Evolutionary conservation across 2,113 vertebrate genomes (phyloP).

Genomic region (Neogale vison): DNA sequence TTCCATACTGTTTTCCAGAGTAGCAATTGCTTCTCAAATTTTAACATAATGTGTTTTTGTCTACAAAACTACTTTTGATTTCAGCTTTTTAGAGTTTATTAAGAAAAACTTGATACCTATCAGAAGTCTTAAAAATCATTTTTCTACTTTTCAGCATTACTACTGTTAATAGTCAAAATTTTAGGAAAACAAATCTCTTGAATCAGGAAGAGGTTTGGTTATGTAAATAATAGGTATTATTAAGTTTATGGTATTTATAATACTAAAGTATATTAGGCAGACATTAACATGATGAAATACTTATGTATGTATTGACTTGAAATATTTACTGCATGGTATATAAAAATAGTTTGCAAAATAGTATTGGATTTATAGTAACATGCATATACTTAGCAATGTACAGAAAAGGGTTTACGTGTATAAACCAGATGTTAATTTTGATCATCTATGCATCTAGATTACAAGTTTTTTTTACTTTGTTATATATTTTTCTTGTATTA

Average conservation of each 20-base stretch:
- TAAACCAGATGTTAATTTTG: not conserved
- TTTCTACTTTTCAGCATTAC: not conserved
- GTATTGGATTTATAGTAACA: not conserved
- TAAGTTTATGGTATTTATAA: not conserved
- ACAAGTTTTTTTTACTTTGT: not conserved
- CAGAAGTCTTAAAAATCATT: slow-evolving; percentile 18
- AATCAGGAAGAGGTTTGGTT: not conserved
- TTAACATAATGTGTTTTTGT: not conserved
- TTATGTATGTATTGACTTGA: not conserved
- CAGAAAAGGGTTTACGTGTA: not conserved
- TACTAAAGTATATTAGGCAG: not conserved
- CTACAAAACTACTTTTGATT: not conserved
- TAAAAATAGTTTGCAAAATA: slow-evolving; percentile 39
- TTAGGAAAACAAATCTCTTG: not conserved
- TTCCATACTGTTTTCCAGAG: not conserved
- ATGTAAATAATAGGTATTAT: not conserved
- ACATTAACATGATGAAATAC: not conserved
- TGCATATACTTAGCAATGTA: not conserved
- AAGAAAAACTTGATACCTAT: not conserved
- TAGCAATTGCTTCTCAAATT: slow-evolving; percentile 31
- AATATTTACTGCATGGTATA: not conserved
- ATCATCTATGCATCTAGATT: not conserved
- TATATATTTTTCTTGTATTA: not conserved
- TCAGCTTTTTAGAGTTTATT: slow-evolving; percentile 1
- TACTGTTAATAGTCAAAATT: not conserved